Evolutionary conservation across 1,140 invertebrate genomes (phyloP).

Genomic region (Drosophila bifasciata): DNA sequence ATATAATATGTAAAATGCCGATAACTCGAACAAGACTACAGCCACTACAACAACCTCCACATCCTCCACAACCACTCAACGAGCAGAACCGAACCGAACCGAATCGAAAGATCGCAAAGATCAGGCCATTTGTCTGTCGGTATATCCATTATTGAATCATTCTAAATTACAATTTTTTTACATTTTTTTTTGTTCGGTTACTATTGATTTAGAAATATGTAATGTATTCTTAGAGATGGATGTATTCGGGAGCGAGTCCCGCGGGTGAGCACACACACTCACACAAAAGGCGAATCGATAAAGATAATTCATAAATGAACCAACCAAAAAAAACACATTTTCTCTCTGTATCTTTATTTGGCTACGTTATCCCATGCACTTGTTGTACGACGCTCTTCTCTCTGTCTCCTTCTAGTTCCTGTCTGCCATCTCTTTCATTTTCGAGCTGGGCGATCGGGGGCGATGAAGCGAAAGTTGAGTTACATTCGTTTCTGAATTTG

Average conservation of each 20-base stretch:
- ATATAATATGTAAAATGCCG: slow-evolving; percentile 54
- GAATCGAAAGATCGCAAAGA: slow-evolving; percentile 13
- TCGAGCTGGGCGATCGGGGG: neutral
- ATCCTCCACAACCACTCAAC: slow-evolving; percentile 39
- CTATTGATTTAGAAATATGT: slow-evolving; percentile 36
- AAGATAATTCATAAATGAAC: slow-evolving; percentile 64
- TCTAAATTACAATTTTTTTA: slow-evolving; percentile 24
- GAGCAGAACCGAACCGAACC: slow-evolving; percentile 13
- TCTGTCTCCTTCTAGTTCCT: slow-evolving; percentile 23
- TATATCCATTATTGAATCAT: no score
- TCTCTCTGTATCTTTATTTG: slow-evolving; percentile 11
- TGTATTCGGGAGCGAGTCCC: slow-evolving; percentile 35
- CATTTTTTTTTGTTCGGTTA: slow-evolving; percentile 43
- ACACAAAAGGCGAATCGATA: slow-evolving; percentile 51
- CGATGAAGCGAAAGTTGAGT: slow-evolving; percentile 51
- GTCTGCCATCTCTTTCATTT: slow-evolving; percentile 39
- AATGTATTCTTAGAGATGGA: slow-evolving; percentile 44
- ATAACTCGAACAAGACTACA: slow-evolving; percentile 5
- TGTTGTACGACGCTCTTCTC: no score
- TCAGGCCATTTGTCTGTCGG: no score
- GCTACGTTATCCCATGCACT: slow-evolving; percentile 28
- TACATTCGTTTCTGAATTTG: no score
- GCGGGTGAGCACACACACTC: slow-evolving; percentile 15
- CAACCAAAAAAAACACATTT: slow-evolving; percentile 20
- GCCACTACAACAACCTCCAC: slow-evolving; percentile 38